These are phyloP conservation scores for Hypothenemus hampei DNA, from an alignment of 1,140 invertebrate genomes.

Conservation along the genomic window DNA sequence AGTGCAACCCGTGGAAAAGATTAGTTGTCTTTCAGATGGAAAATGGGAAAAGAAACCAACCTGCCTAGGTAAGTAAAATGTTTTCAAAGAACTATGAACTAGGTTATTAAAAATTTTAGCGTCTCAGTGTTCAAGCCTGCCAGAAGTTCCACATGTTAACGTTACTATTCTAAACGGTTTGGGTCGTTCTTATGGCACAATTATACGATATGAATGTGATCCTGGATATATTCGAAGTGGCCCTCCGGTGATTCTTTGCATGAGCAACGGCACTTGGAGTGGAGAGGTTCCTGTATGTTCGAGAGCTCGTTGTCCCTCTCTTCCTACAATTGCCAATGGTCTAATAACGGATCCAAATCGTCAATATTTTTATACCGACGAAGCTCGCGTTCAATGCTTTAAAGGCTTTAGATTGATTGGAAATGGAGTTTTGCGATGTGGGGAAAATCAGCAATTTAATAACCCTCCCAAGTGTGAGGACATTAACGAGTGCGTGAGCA, in stretches of 20 bases:
- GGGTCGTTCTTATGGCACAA: constrained; percentile 90
- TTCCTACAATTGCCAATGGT: constrained; percentile 80
- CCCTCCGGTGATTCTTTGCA: constrained; percentile 86
- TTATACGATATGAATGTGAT: constrained; percentile 91
- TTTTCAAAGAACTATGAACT: background rate
- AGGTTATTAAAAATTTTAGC: constrained; percentile 51
- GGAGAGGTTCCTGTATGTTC: constrained; percentile 84
- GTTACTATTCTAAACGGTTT: constrained; percentile 87
- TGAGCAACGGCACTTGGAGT: constrained; percentile 96
- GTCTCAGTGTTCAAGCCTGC: constrained; percentile 86
- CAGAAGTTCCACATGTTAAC: constrained; percentile 83
- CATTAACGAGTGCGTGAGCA: constrained; percentile 86
- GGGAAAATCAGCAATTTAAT: constrained; percentile 77
- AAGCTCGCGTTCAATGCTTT: constrained; percentile 87
- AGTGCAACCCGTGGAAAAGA: constrained; percentile 79
- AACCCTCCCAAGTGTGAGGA: constrained; percentile 85
- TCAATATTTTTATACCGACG: constrained; percentile 82
- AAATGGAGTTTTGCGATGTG: constrained; percentile 84
- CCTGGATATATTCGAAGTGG: constrained; percentile 86
- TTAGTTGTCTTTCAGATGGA: constrained; percentile 82
- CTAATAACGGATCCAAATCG: constrained; percentile 72
- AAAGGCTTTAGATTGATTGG: constrained; percentile 82
- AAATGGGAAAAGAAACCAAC: constrained; percentile 88
- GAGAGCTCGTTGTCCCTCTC: constrained; percentile 65
- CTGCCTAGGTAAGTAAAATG: constrained; percentile 62